Percentiles rank a stretch among this genome's conserved stretches.
Evolutionary conservation across 2,888 invertebrate species (phyloP).

Genomic region (Margaritifera margaritifera): DNA sequence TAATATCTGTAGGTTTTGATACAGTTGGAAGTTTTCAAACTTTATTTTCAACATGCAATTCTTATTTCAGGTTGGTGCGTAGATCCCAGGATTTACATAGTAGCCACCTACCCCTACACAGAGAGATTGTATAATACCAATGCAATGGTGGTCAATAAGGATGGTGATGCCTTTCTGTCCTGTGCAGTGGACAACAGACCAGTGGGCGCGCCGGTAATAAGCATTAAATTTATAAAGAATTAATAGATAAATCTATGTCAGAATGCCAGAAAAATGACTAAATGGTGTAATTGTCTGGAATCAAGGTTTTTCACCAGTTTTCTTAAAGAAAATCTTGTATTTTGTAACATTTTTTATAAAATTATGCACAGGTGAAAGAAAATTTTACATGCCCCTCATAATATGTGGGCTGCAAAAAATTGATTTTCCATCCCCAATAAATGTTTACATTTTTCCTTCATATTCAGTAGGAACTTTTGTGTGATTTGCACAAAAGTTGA

Average conservation of each 20-base stretch:
- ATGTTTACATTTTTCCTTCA: too few species aligned
- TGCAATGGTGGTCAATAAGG: slow-evolving; percentile 43
- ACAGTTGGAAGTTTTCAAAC: too few species aligned
- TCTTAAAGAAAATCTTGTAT: background rate
- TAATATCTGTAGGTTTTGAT: too few species aligned
- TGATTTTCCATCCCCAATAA: too few species aligned
- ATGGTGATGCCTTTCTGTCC: slow-evolving; percentile 54
- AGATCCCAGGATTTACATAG: slow-evolving; percentile 64
- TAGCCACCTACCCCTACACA: slow-evolving; percentile 69
- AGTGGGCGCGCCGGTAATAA: slow-evolving; percentile 43
- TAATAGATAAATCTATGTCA: background rate
- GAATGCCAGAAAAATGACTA: too few species aligned
- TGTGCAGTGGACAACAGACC: slow-evolving; percentile 63
- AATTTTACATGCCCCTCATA: background rate
- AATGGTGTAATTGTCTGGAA: too few species aligned
- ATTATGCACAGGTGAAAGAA: background rate
- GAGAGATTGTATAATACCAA: slow-evolving; percentile 31
- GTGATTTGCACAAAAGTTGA: too few species aligned
- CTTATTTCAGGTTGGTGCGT: slow-evolving; percentile 50
- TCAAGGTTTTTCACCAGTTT: background rate
- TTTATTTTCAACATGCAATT: background rate
- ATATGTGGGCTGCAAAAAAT: too few species aligned
- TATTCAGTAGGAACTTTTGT: too few species aligned
- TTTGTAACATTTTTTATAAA: background rate
- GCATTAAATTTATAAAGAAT: background rate